Conservation (phyloP, 1,140 invertebrate species). For the Hyles euphorbiae region DNA sequence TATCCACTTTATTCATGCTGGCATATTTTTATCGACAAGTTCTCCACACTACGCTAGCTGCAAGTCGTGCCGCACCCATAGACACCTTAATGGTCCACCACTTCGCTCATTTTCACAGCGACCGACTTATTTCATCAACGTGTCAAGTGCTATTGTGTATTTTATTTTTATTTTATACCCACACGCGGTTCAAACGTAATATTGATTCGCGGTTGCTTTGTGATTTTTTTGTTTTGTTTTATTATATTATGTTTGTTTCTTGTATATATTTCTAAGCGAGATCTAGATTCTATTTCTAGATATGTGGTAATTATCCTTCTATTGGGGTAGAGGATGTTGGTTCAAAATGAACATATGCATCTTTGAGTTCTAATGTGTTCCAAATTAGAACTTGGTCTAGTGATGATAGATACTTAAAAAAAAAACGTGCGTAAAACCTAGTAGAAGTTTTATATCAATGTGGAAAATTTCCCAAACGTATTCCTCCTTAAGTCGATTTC, state of each 20-base stretch:
- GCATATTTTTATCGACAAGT: slow-evolving; percentile 8
- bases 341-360: background rate
- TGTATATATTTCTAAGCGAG: background rate
- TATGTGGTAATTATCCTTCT: background rate
- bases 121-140: slow-evolving; percentile 38
- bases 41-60: slow-evolving; percentile 17
- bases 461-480: too few relatives aligned
- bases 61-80: slow-evolving; percentile 18
- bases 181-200: background rate
- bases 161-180: slow-evolving; percentile 30
- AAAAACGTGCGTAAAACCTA: too few relatives aligned
- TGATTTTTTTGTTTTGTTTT: background rate
- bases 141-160: slow-evolving; percentile 32
- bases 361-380: too few relatives aligned
- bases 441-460: too few relatives aligned
- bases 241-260: background rate
- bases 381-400: too few relatives aligned
- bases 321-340: background rate
- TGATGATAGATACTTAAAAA: too few relatives aligned
- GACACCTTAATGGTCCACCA: slow-evolving; percentile 35
- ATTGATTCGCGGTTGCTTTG: background rate
- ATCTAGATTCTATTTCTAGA: too few relatives aligned
- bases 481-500: too few relatives aligned
- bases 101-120: slow-evolving; percentile 35
- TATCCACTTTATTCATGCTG: too few relatives aligned